Evolutionary conservation across 2,113 vertebrate genomes (phyloP), one percentile per base, ranked within the genome.

Genomic region (Microcebus ravelobensis): DNA sequence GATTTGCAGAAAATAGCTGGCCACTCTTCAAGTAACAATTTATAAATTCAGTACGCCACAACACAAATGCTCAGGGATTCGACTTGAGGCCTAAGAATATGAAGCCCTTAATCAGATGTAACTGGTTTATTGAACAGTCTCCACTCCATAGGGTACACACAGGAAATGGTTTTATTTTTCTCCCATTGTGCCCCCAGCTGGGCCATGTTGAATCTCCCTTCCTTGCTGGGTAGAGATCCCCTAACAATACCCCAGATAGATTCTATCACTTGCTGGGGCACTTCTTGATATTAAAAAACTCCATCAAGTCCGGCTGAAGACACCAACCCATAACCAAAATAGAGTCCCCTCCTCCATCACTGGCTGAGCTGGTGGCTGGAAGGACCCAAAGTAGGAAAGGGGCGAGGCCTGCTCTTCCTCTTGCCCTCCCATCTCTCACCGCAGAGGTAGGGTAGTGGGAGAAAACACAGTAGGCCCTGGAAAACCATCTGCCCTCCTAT

Each of bases 241-340:
- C 89, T 95, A 96, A 95, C 50, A 17, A 91, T 39, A 68, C 86
- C 34, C 83, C 70, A 42, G 77, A 59, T 39, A 95, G 87, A 83
- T 2, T 63, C 81, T 29, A 17, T 81, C 91, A 79, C 77, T 81
- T 95, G 71, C n/a, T 77, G 0, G 2, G 93, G 82, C 94, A 96
- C 87, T 91, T 91, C 42, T 55, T 50, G 83, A 95, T 96, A 96
- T 97, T 96, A 96, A 91, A 96, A 95, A 96, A 36, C 83, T 95
- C 80, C 14, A 27, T 95, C 87, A 92, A 73, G 67, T 90, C 71
- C 57, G 36, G 39, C 52, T 77, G n/a, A 95, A 91, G 73, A 68
- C 1, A 3, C n/a, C 74, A 52, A 42, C 25, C 34, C 67, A 87
- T 12, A 82, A 9, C 45, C 42, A 71, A 74, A n/a, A n/a, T 42